These are phyloP conservation scores for Rhinoraja longicauda DNA, from an alignment of 2,797 vertebrate genomes.

Conservation along the genomic window DNA sequence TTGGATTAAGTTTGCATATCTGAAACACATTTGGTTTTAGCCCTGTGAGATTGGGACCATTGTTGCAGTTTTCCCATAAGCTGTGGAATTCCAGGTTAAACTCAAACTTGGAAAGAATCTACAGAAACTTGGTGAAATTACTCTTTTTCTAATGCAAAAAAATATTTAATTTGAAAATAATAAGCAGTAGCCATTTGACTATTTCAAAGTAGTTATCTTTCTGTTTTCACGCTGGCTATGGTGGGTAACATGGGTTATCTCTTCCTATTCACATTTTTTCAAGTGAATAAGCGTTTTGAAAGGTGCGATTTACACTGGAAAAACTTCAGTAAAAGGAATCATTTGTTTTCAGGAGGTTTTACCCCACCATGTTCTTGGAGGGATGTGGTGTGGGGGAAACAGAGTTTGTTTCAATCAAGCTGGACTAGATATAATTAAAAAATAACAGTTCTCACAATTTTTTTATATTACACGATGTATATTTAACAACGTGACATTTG, in stretches of 20 bases:
- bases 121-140: not conserved
- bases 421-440: not conserved
- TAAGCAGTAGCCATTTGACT: not conserved
- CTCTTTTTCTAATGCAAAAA: not conserved
- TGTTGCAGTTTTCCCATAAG: not conserved
- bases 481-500: slow-evolving; percentile 14
- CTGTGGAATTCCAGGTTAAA: not conserved
- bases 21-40: not conserved
- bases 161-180: not conserved
- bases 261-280: not conserved
- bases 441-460: not conserved
- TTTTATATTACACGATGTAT: not conserved
- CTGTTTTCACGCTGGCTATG: not conserved
- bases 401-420: not conserved
- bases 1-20: not conserved
- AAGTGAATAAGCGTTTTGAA: not conserved
- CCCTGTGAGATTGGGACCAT: not conserved
- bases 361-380: not conserved
- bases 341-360: not conserved
- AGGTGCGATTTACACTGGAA: not conserved
- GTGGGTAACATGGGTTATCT: not conserved
- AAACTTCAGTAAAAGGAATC: not conserved
- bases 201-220: not conserved
- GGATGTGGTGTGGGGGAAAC: not conserved
- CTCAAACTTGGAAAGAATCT: not conserved